Conservation (phyloP, 2,797 vertebrate species). For the Channallabes apus region DNA sequence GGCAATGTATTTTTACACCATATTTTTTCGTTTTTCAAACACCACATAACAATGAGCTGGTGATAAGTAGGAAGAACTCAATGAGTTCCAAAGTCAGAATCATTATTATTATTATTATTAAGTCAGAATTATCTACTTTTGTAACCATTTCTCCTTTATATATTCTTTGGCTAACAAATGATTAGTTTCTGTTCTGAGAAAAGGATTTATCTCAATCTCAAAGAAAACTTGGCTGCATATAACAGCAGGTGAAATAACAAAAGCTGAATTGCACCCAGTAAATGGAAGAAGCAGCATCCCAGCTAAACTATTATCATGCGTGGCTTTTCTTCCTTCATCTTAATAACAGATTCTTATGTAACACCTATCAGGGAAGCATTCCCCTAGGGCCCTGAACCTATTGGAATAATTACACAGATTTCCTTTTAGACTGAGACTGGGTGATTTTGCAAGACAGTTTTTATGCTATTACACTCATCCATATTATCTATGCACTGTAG, state of each 20-base stretch:
- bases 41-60: not conserved
- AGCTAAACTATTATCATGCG: not conserved
- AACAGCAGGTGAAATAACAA: not conserved
- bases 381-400: not conserved
- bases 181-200: too few species aligned
- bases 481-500: not conserved
- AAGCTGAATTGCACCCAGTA: not conserved
- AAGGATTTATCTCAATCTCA: not conserved
- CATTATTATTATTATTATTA: too few species aligned
- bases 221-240: not conserved
- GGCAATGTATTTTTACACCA: not conserved
- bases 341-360: not conserved
- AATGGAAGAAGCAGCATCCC: not conserved
- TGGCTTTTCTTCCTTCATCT: not conserved
- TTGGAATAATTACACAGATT: not conserved
- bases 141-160: not conserved
- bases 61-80: not conserved
- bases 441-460: not conserved
- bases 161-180: too few species aligned
- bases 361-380: not conserved
- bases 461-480: not conserved
- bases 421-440: not conserved
- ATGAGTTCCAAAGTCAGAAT: not conserved
- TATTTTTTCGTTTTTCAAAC: not conserved
- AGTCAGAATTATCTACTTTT: not conserved